Base-by-base conservation (phyloP, 2,797 vertebrate species). In the Zalophus californianus region DNA sequence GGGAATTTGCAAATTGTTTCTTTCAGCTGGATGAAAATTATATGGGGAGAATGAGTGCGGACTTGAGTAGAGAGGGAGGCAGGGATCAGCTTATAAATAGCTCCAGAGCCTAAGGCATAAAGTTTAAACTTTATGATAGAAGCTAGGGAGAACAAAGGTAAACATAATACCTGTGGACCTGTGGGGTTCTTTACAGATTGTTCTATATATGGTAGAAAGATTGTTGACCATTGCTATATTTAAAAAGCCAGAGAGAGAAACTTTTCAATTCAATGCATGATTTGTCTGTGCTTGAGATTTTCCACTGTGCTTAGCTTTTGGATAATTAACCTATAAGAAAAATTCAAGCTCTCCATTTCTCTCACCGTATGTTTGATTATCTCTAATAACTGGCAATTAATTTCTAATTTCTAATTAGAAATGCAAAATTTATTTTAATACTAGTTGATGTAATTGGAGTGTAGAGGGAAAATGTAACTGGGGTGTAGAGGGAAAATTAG, bases 261-360 rank as follows among this genome's bases (percentile, higher is more conserved):
- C 2, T 27, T 91, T 73, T 82, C 16, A 91, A n/a, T 72, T 68
- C 52, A 66, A 54, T 84, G 12, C 7, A 91, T 73, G n/a, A 14
- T 58, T 54, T 44, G 1, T 35, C 25, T 66, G 18, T 84, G 27
- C 4, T 90, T 64, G 35, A 86, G 16, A 54, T 70, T 91, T 91
- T 75, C 20, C 35, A 80, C 32, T 83, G 5, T 86, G 23, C 50
- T 83, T 79, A 93, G 16, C 8, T 88, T 85, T 56, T 94, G 18
- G 21, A 78, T 52, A 90, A 84, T 82, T 96, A 68, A 80, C 52
- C 18, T 73, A 35, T 50, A 83, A 78, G 44, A 96, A 96, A 64
- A n/a, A 82, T 27, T 11, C 3, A 23, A 93, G 80, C 20, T 58
- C 29, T 73, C 13, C 29, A 64, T 84, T 75, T 94, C 15, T 90